Evolutionary conservation across 1,140 invertebrate genomes (phyloP), one percentile per base, ranked within the genome.

Genomic region (Branchinecta lynchi): DNA sequence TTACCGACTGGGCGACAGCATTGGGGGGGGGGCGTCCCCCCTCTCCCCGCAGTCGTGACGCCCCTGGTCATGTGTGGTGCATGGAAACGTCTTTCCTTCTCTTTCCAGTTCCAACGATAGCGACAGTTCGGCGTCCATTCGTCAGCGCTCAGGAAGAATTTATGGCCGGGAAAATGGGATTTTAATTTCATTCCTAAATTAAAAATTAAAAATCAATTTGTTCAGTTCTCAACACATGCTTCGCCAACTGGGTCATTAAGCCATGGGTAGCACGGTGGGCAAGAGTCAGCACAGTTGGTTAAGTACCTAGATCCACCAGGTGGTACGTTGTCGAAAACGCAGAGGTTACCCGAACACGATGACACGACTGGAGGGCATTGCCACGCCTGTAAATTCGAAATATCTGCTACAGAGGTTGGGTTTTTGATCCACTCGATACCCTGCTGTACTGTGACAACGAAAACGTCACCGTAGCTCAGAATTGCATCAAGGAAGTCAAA

Each of bases 361-460:
- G 51, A 12, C 12, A 60, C 12, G 17, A 60, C 6, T 12, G 2
- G 2, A 6, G 12, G 3, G 17, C 51, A 60, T 15, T 12, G 17
- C 51, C 51, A 60, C 12, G 51, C 2, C 17, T 12, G 12, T 15
- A 60, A 60, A 21, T 60, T 73, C 45, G 70, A 67, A n/a, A 77
- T 71, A 7, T 76, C 71, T 10, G 70, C 69, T 8, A 76, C 43
- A 0, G 74, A 68, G 0, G 75, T 76, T 3, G 78, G 78, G 21
- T 69, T 69, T 60, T 69, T 69, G 9, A 69, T 10, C 68, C 68
- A 69, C 20, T 69, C 68, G n/a, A 69, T 20, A n/a, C 68, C 68
- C 68, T 78, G 77, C 66, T 70, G 74, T 10, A 72, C 67, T 6
- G 72, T 70, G 32, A 74, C 72, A 8, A 74, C 46, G 66, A 71